Evolutionary conservation across 2,888 invertebrate genomes (phyloP).

Genomic region (Conus canariensis): DNA sequence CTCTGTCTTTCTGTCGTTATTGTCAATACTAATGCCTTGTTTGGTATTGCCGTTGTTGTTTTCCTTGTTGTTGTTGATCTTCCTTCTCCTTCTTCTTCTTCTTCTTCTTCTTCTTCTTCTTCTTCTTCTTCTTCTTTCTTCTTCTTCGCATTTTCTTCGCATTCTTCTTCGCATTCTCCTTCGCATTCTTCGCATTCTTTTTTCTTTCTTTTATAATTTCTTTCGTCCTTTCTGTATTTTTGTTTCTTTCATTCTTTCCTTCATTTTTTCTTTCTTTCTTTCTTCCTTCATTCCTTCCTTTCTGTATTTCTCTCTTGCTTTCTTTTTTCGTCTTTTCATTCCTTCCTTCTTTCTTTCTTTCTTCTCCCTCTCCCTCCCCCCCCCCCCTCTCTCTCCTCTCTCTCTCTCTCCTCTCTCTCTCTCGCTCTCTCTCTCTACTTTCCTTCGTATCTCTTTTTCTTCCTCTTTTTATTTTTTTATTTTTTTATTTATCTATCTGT

Average conservation of each 20-base stretch:
- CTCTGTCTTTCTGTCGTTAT: background rate
- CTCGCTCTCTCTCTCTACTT: background rate
- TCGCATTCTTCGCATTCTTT: no score
- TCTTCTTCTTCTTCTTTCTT: no score
- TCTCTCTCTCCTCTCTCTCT: slow-evolving; percentile 27
- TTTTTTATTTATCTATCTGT: background rate
- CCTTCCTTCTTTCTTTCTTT: background rate
- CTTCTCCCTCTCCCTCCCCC: background rate
- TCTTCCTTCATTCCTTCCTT: background rate
- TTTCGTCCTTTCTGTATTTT: background rate
- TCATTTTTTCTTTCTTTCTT: background rate
- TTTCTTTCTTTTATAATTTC: background rate
- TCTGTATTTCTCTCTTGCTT: background rate
- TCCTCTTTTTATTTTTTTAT: background rate
- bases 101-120: no score
- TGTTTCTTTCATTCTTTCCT: background rate
- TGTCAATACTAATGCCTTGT: no score
- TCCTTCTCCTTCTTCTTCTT: no score
- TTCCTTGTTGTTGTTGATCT: no score
- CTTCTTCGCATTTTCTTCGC: no score
- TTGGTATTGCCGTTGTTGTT: no score
- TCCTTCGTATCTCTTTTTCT: background rate
- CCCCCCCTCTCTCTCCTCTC: background rate
- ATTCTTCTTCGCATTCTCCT: no score
- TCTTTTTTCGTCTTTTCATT: no score